Conservation (phyloP, 2,888 invertebrate species). For the Cepaea hortensis region DNA sequence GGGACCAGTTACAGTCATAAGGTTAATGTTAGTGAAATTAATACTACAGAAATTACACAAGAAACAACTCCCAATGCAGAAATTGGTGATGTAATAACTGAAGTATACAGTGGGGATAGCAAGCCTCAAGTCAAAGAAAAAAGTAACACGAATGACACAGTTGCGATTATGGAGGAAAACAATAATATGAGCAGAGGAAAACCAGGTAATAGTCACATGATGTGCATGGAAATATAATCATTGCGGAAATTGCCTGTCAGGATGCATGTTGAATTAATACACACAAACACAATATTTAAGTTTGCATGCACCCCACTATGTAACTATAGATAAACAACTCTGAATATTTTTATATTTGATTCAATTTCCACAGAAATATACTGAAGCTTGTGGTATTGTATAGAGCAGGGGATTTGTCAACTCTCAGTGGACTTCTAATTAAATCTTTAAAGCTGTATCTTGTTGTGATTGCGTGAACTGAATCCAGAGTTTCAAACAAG, state of each 20-base stretch:
- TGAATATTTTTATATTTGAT: too few relatives aligned
- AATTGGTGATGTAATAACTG: not conserved
- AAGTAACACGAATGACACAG: not conserved
- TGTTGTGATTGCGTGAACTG: too few relatives aligned
- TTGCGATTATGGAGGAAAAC: not conserved
- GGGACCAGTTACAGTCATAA: not conserved
- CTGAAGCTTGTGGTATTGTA: too few relatives aligned
- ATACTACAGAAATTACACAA: not conserved
- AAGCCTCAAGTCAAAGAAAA: too few relatives aligned
- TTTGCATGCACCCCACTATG: not conserved
- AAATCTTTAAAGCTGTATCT: too few relatives aligned
- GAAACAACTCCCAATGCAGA: not conserved
- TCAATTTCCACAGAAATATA: too few relatives aligned
- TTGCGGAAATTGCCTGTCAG: not conserved
- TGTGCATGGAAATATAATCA: not conserved
- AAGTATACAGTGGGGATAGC: not conserved
- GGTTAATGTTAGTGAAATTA: not conserved
- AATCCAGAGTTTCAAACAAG: too few relatives aligned
- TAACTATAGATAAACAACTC: not conserved
- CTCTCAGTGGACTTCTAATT: too few relatives aligned
- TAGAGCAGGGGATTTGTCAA: too few relatives aligned
- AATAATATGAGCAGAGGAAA: not conserved
- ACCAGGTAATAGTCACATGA: not conserved
- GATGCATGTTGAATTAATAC: not conserved
- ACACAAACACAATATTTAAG: not conserved